Evolutionary conservation across 2,113 vertebrate species (phyloP).

Genomic region (Pseudorhombus dupliciocellatus): DNA sequence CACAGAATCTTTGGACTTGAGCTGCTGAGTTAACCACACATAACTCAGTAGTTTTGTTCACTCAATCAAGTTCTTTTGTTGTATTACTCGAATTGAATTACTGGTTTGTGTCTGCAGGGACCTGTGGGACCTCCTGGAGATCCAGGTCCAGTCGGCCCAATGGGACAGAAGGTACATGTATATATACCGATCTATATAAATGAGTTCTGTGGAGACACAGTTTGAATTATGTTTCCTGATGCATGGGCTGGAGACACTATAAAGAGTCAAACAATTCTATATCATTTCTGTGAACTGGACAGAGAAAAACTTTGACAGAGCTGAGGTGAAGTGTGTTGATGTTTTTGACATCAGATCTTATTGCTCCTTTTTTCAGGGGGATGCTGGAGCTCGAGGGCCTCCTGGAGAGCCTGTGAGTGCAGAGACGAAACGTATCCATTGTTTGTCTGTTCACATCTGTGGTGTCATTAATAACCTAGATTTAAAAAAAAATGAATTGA

Average conservation of each 20-base stretch:
- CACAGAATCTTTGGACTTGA: too few species aligned
- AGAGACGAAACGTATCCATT: background rate
- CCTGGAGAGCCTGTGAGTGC: constrained; percentile 88
- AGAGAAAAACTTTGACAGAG: background rate
- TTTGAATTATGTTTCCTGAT: background rate
- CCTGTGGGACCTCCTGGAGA: constrained; percentile 90
- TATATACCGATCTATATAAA: constrained; percentile 9
- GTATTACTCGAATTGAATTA: background rate
- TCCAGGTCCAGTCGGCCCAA: constrained; percentile 79
- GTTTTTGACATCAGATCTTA: background rate
- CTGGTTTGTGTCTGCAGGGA: constrained; percentile 78
- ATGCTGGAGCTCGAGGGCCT: constrained; percentile 85
- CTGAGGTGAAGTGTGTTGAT: background rate
- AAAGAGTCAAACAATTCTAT: background rate
- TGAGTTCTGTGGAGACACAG: background rate
- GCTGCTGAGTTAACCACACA: background rate
- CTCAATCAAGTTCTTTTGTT: background rate
- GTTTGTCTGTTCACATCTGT: background rate
- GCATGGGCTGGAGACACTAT: too few species aligned
- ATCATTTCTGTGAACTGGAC: background rate
- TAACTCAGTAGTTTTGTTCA: background rate
- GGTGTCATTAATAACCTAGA: background rate
- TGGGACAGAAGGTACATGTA: constrained; percentile 87
- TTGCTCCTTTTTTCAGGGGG: constrained; percentile 82
- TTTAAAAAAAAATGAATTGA: too few species aligned